Percentiles rank a stretch among this genome's conserved stretches.
These are phyloP conservation scores for Sebastes miniatus DNA, from an alignment of 2,797 vertebrate genomes.

Conservation along the genomic window DNA sequence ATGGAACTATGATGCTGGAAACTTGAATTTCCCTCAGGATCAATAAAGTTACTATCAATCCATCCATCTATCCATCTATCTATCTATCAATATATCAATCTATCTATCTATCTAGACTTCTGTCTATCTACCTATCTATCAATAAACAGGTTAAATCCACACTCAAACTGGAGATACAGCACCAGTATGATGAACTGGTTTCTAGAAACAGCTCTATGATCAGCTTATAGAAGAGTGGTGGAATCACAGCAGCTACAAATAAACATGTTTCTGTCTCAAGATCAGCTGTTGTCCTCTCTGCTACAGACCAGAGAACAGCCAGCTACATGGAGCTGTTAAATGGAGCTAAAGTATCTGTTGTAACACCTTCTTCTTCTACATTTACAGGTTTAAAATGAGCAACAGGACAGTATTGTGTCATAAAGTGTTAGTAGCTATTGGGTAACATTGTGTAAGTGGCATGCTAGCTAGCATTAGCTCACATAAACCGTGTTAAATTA, in stretches of 20 bases:
- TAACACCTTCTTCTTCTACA: neutral
- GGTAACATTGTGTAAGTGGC: neutral
- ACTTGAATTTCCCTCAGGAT: no score
- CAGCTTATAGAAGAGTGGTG: no score
- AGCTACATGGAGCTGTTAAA: no score
- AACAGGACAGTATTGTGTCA: rapidly evolving
- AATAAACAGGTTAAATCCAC: neutral
- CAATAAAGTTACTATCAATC: no score
- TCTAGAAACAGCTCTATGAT: neutral
- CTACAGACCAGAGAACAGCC: neutral
- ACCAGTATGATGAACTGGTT: neutral
- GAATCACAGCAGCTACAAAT: neutral
- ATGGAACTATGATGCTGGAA: no score
- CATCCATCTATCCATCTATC: no score
- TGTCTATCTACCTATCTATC: no score
- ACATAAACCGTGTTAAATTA: neutral
- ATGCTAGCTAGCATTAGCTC: neutral
- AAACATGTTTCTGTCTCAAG: no score
- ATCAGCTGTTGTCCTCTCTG: no score
- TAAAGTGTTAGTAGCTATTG: neutral
- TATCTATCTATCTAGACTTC: no score
- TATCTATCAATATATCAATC: no score
- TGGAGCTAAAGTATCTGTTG: neutral
- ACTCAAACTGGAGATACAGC: neutral
- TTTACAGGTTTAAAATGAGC: neutral